A percentile compares a stretch with the other conserved stretches of the same genome.
Evolutionary conservation across 2,113 vertebrate species (phyloP).

Genomic region (Seriola quinqueradiata): DNA sequence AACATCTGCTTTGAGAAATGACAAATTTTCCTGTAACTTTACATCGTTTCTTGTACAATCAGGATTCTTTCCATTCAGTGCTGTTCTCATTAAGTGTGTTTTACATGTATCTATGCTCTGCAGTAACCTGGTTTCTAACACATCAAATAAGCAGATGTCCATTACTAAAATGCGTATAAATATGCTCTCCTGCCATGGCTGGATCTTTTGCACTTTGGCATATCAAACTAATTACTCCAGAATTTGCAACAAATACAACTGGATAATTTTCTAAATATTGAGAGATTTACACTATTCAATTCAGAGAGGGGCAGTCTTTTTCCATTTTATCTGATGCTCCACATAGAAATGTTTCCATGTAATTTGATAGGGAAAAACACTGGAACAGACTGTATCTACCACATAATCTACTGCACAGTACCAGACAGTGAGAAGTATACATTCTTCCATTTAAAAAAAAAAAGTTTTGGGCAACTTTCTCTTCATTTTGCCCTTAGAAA

Average conservation of each 20-base stretch:
- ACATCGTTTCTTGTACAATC: background rate
- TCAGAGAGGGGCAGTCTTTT: background rate
- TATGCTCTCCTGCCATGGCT: background rate
- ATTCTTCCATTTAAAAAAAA: background rate
- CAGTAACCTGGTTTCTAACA: slow-evolving; percentile 1
- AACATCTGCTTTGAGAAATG: slow-evolving; percentile 14
- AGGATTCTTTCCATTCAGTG: slow-evolving; percentile 13
- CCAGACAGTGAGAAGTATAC: background rate
- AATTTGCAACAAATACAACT: too few relatives aligned
- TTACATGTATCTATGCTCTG: slow-evolving; percentile 15
- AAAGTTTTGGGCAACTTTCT: background rate
- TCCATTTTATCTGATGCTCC: background rate
- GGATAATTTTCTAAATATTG: background rate
- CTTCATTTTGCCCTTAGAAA: background rate
- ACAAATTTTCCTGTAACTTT: background rate
- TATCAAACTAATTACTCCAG: background rate
- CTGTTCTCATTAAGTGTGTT: slow-evolving; percentile 17
- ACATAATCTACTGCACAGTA: background rate
- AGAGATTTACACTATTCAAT: background rate
- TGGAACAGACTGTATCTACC: background rate
- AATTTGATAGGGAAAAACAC: background rate
- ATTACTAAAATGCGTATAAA: background rate
- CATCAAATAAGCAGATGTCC: background rate
- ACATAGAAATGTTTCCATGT: background rate
- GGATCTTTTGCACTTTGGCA: background rate